phyloP scores from a whole-genome alignment of 2,113 vertebrate species.

The Eulemur rufifrons region DNA sequence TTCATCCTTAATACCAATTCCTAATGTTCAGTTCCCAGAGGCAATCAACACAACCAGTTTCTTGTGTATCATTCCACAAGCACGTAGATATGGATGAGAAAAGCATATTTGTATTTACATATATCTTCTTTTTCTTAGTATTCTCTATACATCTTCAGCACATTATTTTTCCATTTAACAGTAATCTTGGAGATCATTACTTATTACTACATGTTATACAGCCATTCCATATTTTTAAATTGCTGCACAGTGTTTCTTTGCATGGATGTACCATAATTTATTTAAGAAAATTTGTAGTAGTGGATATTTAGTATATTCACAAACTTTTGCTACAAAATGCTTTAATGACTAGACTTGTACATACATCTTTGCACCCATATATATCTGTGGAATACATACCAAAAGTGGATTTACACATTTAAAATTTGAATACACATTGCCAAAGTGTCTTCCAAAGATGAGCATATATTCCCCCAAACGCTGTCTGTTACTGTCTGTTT shows the following conservation, averaged over 20 bases:
- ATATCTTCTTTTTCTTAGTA: neutral
- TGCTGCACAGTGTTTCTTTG: neutral
- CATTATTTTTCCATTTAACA: neutral
- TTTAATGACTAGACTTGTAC: neutral
- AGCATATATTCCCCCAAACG: neutral
- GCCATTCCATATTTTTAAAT: neutral
- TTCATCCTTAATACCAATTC: neutral
- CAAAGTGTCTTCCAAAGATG: neutral
- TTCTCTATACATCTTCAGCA: neutral
- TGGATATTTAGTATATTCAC: neutral
- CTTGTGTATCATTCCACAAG: neutral
- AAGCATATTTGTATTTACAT: neutral
- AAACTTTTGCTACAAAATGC: neutral
- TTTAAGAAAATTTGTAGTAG: neutral
- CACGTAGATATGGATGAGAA: neutral
- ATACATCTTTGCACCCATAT: neutral
- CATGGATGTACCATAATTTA: neutral
- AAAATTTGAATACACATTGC: neutral
- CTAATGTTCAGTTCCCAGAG: neutral
- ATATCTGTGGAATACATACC: neutral
- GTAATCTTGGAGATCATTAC: conserved; percentile 9
- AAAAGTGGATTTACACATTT: neutral
- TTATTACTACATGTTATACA: neutral
- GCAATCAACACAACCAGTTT: neutral
- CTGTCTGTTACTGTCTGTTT: neutral